Evolutionary conservation across 2,797 vertebrate genomes (phyloP).

Genomic region (Halcyon smyrnensis): DNA sequence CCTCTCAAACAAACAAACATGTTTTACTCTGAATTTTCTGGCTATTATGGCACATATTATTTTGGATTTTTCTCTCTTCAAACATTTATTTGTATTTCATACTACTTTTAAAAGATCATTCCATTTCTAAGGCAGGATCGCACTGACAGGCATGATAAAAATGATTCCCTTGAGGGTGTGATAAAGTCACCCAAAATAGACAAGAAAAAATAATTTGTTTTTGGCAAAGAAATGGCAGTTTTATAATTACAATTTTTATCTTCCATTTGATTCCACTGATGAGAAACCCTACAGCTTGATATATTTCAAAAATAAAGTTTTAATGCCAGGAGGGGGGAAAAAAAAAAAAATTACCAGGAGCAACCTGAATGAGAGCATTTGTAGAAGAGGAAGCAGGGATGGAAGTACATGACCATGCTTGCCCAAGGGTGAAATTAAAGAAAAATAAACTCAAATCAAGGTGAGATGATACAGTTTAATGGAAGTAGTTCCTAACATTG

Average conservation of each 20-base stretch:
- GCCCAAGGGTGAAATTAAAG: neutral
- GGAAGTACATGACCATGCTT: neutral
- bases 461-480: neutral
- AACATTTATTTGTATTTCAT: neutral
- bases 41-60: neutral
- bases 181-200: conserved; percentile 41
- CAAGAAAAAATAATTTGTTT: conserved; percentile 56
- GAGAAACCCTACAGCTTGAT: conserved; percentile 1
- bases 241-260: conserved; percentile 43
- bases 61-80: neutral
- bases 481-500: neutral
- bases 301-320: neutral
- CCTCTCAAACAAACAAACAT: neutral
- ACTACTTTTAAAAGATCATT: neutral
- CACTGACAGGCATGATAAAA: neutral
- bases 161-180: neutral
- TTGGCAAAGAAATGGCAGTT: conserved; percentile 31
- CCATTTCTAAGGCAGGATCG: neutral
- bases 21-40: neutral
- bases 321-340: neutral
- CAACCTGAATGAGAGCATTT: neutral
- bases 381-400: neutral
- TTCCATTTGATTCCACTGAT: conserved; percentile 10
- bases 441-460: neutral
- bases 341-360: neutral